Base-by-base conservation (phyloP, 2,797 vertebrate genomes). In the Dallia pectoralis region DNA sequence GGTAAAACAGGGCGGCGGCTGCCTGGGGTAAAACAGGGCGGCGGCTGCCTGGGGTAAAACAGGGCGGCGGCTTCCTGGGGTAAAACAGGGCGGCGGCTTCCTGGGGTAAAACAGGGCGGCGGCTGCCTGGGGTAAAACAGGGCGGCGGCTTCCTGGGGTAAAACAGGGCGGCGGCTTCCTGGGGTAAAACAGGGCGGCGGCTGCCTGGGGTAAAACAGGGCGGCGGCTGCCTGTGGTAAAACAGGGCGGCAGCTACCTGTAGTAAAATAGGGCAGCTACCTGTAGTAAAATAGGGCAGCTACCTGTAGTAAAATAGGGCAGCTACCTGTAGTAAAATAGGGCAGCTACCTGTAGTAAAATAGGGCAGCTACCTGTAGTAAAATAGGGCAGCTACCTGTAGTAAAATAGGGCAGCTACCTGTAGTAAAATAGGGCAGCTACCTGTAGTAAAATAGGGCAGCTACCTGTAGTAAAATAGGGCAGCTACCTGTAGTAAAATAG, bases 1-100 rank as follows among this genome's bases (percentile, higher is more conserved):
- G 98, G 85, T 99, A 99, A 82, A 99, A 99, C 71, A 99, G 97
- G n/a, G n/a, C n/a, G n/a, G n/a, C n/a, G n/a, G n/a, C n/a, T n/a
- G n/a, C n/a, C n/a, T 11, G 12, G 25, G 25, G 12, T 59, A 59
- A 59, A 56, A n/a, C 22, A 1, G 1, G n/a, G n/a, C n/a, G 53
- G 11, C 11, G 2, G 22, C 3, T 11, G 25, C 25, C 25, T 59
- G 53, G 4, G 16, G 5, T 7, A 59, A 59, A 22, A 27, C 15
- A 36, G 33, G n/a, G n/a, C n/a, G 22, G 44, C 27, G 18, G 32
- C 64, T 92, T 98, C 97, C 95, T n/a, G n/a, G n/a, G n/a, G n/a
- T n/a, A n/a, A n/a, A n/a, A n/a, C n/a, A n/a, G n/a, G n/a, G n/a
- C n/a, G n/a, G n/a, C n/a, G n/a, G n/a, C n/a, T n/a, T n/a, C n/a